Percentiles rank a stretch among this genome's conserved stretches.
phyloP scores from a whole-genome alignment of 2,797 vertebrate species.

The Allobates femoralis region DNA sequence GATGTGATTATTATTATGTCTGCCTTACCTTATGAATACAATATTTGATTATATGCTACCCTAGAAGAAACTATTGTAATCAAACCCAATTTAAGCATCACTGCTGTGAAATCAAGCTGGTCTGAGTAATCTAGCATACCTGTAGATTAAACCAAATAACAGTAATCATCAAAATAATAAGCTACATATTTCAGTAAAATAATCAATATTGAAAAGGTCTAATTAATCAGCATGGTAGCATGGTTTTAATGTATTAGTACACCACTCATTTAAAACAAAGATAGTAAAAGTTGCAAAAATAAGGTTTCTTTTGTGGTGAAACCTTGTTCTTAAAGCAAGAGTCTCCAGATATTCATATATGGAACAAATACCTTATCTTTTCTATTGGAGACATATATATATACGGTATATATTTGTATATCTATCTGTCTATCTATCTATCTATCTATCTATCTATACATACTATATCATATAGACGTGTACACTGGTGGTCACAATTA shows the following conservation, averaged over 20 bases:
- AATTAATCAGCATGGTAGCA: background rate
- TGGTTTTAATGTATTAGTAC: background rate
- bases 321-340: background rate
- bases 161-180: slow-evolving; percentile 16
- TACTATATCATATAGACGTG: no score
- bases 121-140: background rate
- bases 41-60: slow-evolving; percentile 16
- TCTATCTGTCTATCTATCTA: no score
- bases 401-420: no score
- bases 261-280: background rate
- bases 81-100: background rate
- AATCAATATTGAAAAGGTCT: background rate
- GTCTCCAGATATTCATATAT: background rate
- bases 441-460: no score
- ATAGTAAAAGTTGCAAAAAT: background rate
- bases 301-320: background rate
- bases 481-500: no score
- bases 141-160: background rate
- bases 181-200: background rate
- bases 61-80: background rate
- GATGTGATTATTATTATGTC: slow-evolving; percentile 13
- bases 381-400: no score
- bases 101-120: slow-evolving; percentile 17
- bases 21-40: slow-evolving; percentile 8
- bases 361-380: background rate